These are phyloP conservation scores for Dorcus parallelipipedus DNA, from an alignment of 2,888 invertebrate species.

Conservation along the genomic window DNA sequence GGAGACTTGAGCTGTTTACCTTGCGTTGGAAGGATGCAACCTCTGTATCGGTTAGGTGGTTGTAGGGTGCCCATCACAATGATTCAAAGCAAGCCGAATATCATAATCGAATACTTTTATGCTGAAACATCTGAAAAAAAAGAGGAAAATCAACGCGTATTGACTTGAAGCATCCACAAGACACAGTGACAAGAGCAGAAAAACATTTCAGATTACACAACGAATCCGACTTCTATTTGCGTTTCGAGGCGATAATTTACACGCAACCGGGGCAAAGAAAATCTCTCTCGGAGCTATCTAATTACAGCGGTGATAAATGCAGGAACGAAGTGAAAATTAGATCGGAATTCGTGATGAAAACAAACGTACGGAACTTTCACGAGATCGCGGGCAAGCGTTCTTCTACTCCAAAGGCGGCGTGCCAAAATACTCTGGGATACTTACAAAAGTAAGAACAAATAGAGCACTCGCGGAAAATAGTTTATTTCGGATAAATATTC, in stretches of 20 bases:
- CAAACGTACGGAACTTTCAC: slow-evolving; percentile 28
- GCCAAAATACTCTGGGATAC: slow-evolving; percentile 21
- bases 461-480: slow-evolving; percentile 9
- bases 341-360: slow-evolving; percentile 30
- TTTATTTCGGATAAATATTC: slow-evolving; percentile 17
- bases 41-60: slow-evolving; percentile 39
- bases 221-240: no score
- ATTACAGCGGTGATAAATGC: slow-evolving; percentile 10
- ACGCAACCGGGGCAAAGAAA: no score
- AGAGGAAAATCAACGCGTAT: neutral
- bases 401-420: slow-evolving; percentile 12
- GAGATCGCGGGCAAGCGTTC: slow-evolving; percentile 5
- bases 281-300: neutral
- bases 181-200: neutral
- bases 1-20: slow-evolving; percentile 23
- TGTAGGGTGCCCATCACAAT: slow-evolving; percentile 34
- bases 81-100: neutral
- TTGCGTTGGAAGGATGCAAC: slow-evolving; percentile 36
- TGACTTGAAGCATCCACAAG: slow-evolving; percentile 3
- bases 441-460: slow-evolving; percentile 36
- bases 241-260: no score
- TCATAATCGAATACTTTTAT: slow-evolving; percentile 27
- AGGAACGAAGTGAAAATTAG: slow-evolving; percentile 25
- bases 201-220: no score
- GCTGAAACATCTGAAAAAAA: slow-evolving; percentile 28